A percentile compares a stretch with the other conserved stretches of the same genome.
phyloP scores from a whole-genome alignment of 1,140 invertebrate species.

The Harlomillsia oculata region DNA sequence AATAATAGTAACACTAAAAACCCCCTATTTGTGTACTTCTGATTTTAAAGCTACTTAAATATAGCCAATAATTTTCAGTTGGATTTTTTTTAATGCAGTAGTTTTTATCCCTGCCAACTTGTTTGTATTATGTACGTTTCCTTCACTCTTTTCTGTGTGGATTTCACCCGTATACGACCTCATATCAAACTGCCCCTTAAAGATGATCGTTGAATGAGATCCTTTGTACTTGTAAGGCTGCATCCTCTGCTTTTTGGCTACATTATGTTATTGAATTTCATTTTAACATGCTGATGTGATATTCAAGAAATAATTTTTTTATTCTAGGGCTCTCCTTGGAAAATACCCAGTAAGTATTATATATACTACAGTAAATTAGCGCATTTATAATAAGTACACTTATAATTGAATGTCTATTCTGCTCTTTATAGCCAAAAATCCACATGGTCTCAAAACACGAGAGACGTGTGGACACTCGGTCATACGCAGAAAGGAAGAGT shows the following conservation, averaged over 20 bases:
- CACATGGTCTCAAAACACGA: slow-evolving; percentile 99
- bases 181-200: not conserved
- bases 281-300: too few species aligned
- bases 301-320: too few species aligned
- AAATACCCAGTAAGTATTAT: slow-evolving; percentile 78
- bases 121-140: not conserved
- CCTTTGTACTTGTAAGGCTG: not conserved
- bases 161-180: not conserved
- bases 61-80: not conserved
- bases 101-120: slow-evolving; percentile 19
- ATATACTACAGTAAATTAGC: slow-evolving; percentile 8
- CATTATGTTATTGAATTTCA: not conserved
- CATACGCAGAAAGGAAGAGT: slow-evolving; percentile 92
- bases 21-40: not conserved
- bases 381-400: not conserved
- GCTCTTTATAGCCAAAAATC: slow-evolving; percentile 75
- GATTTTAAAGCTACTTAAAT: not conserved
- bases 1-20: not conserved
- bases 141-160: not conserved
- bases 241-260: not conserved
- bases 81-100: slow-evolving; percentile 1
- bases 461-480: slow-evolving; percentile 92
- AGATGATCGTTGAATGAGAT: not conserved
- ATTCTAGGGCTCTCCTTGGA: slow-evolving; percentile 70
- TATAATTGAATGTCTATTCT: not conserved